Evolutionary conservation across 1,140 invertebrate genomes (phyloP), one percentile per base, ranked within the genome.

Genomic region (Apolygus lucorum): DNA sequence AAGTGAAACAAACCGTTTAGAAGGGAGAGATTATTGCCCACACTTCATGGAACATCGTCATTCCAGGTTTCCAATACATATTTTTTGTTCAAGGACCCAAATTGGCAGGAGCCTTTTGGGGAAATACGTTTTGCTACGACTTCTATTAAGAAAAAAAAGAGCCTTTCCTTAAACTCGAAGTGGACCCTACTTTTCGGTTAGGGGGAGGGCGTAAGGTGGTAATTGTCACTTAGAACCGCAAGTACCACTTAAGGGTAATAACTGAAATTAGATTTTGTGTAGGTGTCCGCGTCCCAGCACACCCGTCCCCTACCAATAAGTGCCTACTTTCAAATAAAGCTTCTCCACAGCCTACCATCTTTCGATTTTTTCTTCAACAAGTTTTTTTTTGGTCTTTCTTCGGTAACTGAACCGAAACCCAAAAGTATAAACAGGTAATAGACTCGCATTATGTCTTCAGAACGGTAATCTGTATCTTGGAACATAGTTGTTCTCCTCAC

Each of bases 261-360:
- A 59, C 54, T 59, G 54, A 59, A 59, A 59, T 59, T 59, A 59
- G 54, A 59, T 59, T 59, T 59, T 59, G 22, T 59, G 54, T 59
- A 59, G 54, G 54, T 59, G 54, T 59, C 54, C 54, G 54, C 54
- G 22, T 59, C 54, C 54, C 22, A 8, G 54, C n/a, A n/a, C 17
- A 42, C 34, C 34, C 34, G 34, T 59, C 11, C 54, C 22, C 54
- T 21, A 8, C 22, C 54, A 59, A 59, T 59, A 59, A 59, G 54
- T 17, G 22, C 54, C 54, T 59, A 59, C 54, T 59, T 59, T 59
- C 22, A 59, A 59, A 59, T 59, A 21, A 59, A 59, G 54, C n/a
- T n/a, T n/a, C n/a, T 17, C 8, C 11, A 59, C 8, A 22, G 8
- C 54, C 54, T 59, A 13, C 54, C 22, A 17, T 59, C 22, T 59